A percentile compares a stretch with the other conserved stretches of the same genome.
Evolutionary conservation across 2,113 vertebrate species (phyloP).

Genomic region (Piprites chloris): DNA sequence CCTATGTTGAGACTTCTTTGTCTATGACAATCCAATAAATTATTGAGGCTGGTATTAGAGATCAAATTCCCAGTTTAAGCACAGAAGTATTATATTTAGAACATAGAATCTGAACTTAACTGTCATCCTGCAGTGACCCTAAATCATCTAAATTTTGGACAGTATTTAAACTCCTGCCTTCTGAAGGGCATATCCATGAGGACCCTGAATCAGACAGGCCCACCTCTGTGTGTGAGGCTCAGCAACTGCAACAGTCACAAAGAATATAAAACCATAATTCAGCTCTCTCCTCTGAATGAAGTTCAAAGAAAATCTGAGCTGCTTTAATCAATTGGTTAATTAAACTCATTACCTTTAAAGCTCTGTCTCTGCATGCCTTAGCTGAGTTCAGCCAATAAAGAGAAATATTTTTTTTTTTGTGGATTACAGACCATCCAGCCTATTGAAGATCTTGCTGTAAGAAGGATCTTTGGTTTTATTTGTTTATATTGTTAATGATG

Average conservation of each 20-base stretch:
- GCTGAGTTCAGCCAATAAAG: not conserved
- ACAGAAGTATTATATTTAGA: not conserved
- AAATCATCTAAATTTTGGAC: not conserved
- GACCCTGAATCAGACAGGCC: not conserved
- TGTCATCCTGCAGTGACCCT: not conserved
- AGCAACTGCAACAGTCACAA: not conserved
- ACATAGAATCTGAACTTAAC: not conserved
- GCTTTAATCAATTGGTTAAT: not conserved
- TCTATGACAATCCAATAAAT: not conserved
- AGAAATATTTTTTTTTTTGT: not conserved
- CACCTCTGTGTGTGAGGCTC: rapidly evolving
- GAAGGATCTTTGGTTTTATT: not conserved
- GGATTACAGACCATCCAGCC: not conserved
- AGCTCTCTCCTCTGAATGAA: not conserved
- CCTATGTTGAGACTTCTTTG: not conserved
- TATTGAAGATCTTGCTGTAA: not conserved
- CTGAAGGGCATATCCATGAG: not conserved
- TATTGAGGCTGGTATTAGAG: not conserved
- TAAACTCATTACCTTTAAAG: not conserved
- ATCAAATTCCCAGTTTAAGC: not conserved
- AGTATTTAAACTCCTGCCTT: not conserved
- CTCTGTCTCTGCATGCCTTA: not conserved
- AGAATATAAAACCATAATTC: not conserved
- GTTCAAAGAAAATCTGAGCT: not conserved
- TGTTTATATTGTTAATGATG: not conserved